Base-by-base conservation (phyloP, 2,797 vertebrate species). In the Erpetoichthys calabaricus region DNA sequence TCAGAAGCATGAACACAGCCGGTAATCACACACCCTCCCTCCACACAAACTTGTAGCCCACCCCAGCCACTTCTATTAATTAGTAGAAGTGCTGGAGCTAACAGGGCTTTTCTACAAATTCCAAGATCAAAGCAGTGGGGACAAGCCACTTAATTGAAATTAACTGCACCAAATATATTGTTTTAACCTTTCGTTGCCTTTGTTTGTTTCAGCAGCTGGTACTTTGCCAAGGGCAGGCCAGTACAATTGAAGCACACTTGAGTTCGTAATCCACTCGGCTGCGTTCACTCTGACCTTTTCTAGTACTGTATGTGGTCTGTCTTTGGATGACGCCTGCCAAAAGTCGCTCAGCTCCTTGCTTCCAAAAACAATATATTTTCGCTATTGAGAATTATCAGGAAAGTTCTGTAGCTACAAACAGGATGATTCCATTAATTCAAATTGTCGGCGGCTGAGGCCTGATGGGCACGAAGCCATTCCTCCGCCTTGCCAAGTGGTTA, bases 101-200 rank as follows among this genome's bases (percentile, higher is more conserved):
- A 49, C 56, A 53, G 55, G 49, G 10, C 25, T 45, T 47, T 59
- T 55, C 51, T 44, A 49, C 55, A 46, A 60, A 53, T 44, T 52
- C 43, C 50, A 55, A 45, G 76, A 81, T 80, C 77, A 81, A 84
- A 83, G 80, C 68, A 51, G 6, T 61, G 64, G 25, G 76, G 71
- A 74, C 75, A 76, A 75, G 76, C 71, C 60, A 70, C 79, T 80
- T 75, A 67, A 76, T 70, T 66, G 68, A 78, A 82, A 85, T 83
- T 66, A 81, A 84, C 77, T 78, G 75, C 73, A 75, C 73, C 62
- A 67, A 77, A 71, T 73, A 79, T 84, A 81, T 83, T 85, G 76
- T 77, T 80, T 85, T 83, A 85, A 84, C 80, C 78, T 81, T 74
- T 82, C 73, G 70, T 66, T 73, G 79, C 75, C 75, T 80, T 78